These are phyloP conservation scores for Drosophila kokeensis DNA, from an alignment of 2,888 invertebrate species.

Conservation along the genomic window DNA sequence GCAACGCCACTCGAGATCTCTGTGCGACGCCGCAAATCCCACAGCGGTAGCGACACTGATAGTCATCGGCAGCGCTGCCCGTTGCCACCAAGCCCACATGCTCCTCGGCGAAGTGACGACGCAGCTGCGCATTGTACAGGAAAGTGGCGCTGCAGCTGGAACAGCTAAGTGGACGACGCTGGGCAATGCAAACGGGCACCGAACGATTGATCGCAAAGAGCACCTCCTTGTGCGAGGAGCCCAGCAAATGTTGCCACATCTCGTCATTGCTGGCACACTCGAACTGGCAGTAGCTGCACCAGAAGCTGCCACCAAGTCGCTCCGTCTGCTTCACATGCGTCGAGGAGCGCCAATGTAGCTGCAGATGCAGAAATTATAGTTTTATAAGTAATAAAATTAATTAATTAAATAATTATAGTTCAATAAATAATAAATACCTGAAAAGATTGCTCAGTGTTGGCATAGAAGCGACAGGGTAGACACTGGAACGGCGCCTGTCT, in stretches of 20 bases:
- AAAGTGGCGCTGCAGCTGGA: constrained; percentile 89
- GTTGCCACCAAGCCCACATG: constrained; percentile 86
- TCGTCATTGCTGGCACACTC: constrained; percentile 88
- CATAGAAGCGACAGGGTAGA: constrained; percentile 93
- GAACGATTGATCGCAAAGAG: constrained; percentile 91
- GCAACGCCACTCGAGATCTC: constrained; percentile 88
- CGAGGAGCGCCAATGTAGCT: constrained; percentile 90
- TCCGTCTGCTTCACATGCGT: constrained; percentile 86
- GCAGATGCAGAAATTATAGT: background rate
- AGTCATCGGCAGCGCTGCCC: constrained; percentile 87
- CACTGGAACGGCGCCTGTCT: constrained; percentile 95
- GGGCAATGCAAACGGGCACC: constrained; percentile 91
- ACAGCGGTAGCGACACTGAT: constrained; percentile 89
- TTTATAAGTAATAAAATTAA: too few species aligned
- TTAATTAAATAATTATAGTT: background rate
- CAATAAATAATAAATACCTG: constrained; percentile 42
- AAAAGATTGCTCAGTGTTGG: constrained; percentile 90
- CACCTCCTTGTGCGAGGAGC: constrained; percentile 90
- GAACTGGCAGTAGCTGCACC: constrained; percentile 91
- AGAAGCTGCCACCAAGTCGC: constrained; percentile 87
- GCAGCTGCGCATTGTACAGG: constrained; percentile 90
- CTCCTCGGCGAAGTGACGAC: constrained; percentile 86
- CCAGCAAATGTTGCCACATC: constrained; percentile 89
- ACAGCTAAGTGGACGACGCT: constrained; percentile 88
- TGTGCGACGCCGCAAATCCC: constrained; percentile 87